Evolutionary conservation across 1,140 invertebrate species (phyloP), one percentile per base, ranked within the genome.

Genomic region (Neelides sp.): DNA sequence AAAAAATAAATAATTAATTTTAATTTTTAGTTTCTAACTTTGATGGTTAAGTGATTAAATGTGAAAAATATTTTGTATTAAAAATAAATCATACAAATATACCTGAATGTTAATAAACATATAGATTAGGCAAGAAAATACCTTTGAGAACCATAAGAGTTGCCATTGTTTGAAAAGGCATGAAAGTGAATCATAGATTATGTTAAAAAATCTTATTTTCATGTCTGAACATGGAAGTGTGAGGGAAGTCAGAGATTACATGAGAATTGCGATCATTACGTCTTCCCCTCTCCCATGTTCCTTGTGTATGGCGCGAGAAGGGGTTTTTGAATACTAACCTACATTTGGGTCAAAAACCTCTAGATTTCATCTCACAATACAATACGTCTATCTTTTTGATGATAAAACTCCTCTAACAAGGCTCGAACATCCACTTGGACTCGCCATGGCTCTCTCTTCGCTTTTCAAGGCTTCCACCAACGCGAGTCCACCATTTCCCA

Each of bases 281-380:
- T 23, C 42, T 45, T 45, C 30, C 27, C 19, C 22, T 45, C 17
- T 30, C 30, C 34, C 34, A 30, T 45, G 34, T 27, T 45, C 34
- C 42, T 32, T 45, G 30, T 27, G 13, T 32, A 30, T 32, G 17
- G 34, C 30, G 42, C 30, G 34, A 35, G 47, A 40, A 49, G 24
- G 39, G 39, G 27, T 23, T 24, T 26, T 28, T 27, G 36, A 40
- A 23, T 50, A 42, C 30, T 54, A 50, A 49, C 52, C 52, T 43
- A 54, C 39, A 44, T 54, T 54, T 54, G 47, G 52, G 52, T 54
- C 52, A 54, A 54, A 54, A 54, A 54, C 52, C 52, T 54, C 37
- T 54, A 44, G 46, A 50, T 54, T 48, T 39, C 30, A 44, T n/a
- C n/a, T n/a, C n/a, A n/a, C n/a, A 40, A 40, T 15, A 7, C n/a